Conservation (phyloP, 1,140 invertebrate species). For the Panagrolaimus sp. region DNA sequence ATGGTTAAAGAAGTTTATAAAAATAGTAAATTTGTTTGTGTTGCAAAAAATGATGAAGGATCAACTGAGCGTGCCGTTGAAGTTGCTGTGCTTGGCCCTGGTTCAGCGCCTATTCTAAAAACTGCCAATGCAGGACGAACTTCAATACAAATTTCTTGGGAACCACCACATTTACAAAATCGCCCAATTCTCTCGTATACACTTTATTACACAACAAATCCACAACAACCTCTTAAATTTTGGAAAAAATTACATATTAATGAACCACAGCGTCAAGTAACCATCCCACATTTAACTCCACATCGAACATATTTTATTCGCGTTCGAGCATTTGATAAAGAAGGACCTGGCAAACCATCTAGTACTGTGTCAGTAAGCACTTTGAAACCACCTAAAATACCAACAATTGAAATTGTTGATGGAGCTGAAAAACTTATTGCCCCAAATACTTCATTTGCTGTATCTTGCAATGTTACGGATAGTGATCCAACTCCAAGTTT, state of each 20-base stretch:
- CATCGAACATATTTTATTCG: conserved; percentile 52
- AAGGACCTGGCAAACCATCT: conserved; percentile 54
- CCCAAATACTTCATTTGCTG: conserved; percentile 42
- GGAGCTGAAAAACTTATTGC: conserved; percentile 49
- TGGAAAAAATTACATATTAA: conserved; percentile 47
- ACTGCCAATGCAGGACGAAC: conserved; percentile 46
- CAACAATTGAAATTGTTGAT: conserved; percentile 44
- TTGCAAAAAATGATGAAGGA: conserved; percentile 45
- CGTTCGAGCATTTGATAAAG: conserved; percentile 52
- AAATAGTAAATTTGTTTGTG: conserved; percentile 54
- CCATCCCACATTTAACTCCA: conserved; percentile 42
- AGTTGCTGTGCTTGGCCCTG: conserved; percentile 43
- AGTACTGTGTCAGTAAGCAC: conserved; percentile 52
- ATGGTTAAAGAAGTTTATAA: conserved; percentile 50
- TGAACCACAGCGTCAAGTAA: conserved; percentile 39
- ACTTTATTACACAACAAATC: conserved; percentile 56
- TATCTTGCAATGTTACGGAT: conserved; percentile 50
- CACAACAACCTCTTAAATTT: conserved; percentile 48
- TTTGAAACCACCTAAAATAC: conserved; percentile 49
- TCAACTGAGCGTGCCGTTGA: conserved; percentile 37
- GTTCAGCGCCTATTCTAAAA: conserved; percentile 45
- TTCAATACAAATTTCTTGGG: conserved; percentile 46
- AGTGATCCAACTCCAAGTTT: conserved; percentile 51
- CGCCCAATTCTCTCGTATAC: conserved; percentile 55
- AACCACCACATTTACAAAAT: conserved; percentile 53